phyloP scores from a whole-genome alignment of 2,113 vertebrate genomes.

The Azemiops feae region DNA sequence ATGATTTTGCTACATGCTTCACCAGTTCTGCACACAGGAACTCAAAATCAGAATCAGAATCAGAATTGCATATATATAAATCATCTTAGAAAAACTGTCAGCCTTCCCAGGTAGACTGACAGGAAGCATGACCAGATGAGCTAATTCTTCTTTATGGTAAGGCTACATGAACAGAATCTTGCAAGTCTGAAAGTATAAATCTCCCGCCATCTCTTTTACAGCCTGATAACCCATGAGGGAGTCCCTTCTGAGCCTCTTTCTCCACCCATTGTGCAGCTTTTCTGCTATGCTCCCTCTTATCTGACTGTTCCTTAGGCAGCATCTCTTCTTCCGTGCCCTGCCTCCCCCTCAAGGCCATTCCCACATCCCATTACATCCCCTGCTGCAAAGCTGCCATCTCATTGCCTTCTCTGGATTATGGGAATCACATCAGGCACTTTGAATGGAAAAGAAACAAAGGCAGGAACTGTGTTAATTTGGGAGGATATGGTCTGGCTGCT shows the following conservation, averaged over 20 bases:
- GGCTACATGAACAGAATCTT: neutral
- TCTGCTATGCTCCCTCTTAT: neutral
- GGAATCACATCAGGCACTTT: neutral
- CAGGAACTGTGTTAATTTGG: slow-evolving; percentile 1
- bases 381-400: neutral
- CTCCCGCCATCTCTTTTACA: neutral
- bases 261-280: neutral
- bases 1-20: neutral
- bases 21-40: neutral
- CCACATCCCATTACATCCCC: neutral
- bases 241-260: neutral
- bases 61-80: neutral
- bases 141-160: neutral
- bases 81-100: slow-evolving; percentile 19
- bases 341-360: neutral
- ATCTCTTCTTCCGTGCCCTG: neutral
- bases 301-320: neutral
- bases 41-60: neutral
- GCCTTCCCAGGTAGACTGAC: neutral
- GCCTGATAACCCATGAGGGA: neutral
- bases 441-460: neutral
- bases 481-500: neutral
- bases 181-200: neutral
- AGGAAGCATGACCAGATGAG: neutral
- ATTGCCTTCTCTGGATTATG: slow-evolving; percentile 5